Conservation (phyloP, 2,113 vertebrate species). For the Rhynchopsitta pachyrhyncha region DNA sequence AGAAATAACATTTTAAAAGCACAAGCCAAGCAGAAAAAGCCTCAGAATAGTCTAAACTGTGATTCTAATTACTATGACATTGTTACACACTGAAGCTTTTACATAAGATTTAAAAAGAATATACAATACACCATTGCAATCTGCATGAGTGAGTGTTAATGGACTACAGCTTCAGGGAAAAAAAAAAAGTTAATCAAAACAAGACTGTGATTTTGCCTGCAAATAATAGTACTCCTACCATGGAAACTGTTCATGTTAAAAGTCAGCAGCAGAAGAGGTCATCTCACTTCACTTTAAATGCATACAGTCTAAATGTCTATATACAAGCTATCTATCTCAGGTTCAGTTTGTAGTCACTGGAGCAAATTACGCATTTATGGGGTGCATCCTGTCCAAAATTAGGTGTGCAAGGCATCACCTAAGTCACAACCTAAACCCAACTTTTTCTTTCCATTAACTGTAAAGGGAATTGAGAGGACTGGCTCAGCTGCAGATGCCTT, state of each 20-base stretch:
- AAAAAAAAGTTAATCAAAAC: constrained; percentile 14
- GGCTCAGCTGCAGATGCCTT: not conserved
- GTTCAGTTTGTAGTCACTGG: not conserved
- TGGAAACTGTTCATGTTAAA: not conserved
- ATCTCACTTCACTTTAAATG: not conserved
- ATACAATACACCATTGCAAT: constrained; percentile 17
- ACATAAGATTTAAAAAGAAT: constrained; percentile 20
- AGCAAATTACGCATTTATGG: not conserved
- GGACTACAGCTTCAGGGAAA: constrained; percentile 3
- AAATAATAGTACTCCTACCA: not conserved
- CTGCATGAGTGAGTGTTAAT: constrained; percentile 25
- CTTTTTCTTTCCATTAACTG: not conserved
- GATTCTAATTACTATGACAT: constrained; percentile 32
- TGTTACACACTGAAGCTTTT: constrained; percentile 27
- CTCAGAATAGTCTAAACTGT: not conserved
- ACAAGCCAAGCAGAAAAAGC: not conserved
- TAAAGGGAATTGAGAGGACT: not conserved
- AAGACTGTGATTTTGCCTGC: constrained; percentile 25
- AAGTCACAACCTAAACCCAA: not conserved
- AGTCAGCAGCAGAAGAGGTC: not conserved
- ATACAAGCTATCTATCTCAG: not conserved
- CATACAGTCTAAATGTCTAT: not conserved
- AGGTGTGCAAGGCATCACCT: not conserved
- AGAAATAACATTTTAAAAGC: not conserved
- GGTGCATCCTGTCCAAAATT: not conserved